Base-by-base conservation (phyloP, 1,140 invertebrate species). In the Kradibia gibbosae region DNA sequence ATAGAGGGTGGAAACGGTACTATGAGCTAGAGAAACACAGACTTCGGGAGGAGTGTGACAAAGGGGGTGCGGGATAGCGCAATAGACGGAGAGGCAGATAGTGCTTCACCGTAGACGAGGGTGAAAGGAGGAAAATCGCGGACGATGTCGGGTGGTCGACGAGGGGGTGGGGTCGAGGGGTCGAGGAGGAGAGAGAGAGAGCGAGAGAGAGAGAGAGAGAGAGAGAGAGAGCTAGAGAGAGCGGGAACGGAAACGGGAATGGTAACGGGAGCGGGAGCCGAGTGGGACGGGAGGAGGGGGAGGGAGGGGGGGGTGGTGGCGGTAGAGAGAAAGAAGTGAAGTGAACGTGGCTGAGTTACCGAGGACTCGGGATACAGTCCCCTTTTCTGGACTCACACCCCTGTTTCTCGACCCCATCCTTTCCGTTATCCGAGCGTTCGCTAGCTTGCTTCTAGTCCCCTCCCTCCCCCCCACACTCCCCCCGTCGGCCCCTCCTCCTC, bases 311-410 rank as follows among this genome's bases (percentile, higher is more conserved):
- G 75, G 50, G 36, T 34, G 25, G 42, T 50, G 60, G 31, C 17
- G 5, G 31, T 57, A 73, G 82, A 1, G 62, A 48, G 55, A 39
- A 17, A 53, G 45, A 34, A 73, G 42, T 45, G 42, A 75, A 74
- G 60, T 25, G 31, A 78, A 45, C 67, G 57, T 28, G 84, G 85
- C 85, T 87, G 86, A 88, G 87, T 87, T 88, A 86, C 86, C 86
- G 88, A 88, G 86, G 87, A 87, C 87, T 88, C 88, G 84, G 85
- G 87, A 88, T 88, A 87, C 87, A 88, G 89, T 87, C 89, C 88
- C 89, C 89, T 89, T 89, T 89, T 90, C 89, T 89, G 88, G 87
- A 89, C 88, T 89, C 89, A 88, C 87, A 89, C 89, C 87, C 88
- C 85, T 83, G 86, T 84, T 86, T 86, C 84, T 83, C 84, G 78